Evolutionary conservation across 2,113 vertebrate species (phyloP), one percentile per base, ranked within the genome.

Genomic region (Chunga burmeisteri): DNA sequence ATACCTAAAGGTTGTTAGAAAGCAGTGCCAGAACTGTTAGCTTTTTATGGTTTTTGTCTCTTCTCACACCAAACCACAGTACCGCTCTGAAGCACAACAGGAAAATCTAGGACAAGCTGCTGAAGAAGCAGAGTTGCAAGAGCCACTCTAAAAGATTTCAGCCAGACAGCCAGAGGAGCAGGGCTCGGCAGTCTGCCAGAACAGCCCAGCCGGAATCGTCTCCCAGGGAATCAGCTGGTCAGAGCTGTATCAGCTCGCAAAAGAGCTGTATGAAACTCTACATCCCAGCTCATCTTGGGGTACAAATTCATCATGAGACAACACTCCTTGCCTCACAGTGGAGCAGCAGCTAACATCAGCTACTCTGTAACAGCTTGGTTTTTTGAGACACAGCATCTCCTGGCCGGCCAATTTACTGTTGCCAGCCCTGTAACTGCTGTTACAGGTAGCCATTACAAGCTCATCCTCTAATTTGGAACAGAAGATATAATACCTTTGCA

Each of bases 161-260:
- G 77, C 2, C 52, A 30, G 66, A 18, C 30, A 52, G 26, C 44
- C 75, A 36, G 83, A 75, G 82, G 55, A 84, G 55, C 38, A 40
- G 46, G 34, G 40, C n/a, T 40, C 30, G 81, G 63, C 78, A 0
- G 3, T 13, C 50, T 61, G 70, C 88, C 68, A 19, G 42, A 32
- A 11, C 0, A 0, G 72, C 34, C 46, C 0, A 10, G 59, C 55
- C 78, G 49, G 59, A 81, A 27, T 44, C 10, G 2, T 30, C 21
- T 71, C 70, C 47, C 13, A 2, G 32, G 13, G 36, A 29, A 44
- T n/a, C 11, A 7, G 29, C 50, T 42, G 67, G 0, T 58, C 66
- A 62, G 82, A 46, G 58, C 56, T 67, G 21, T 17, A 53, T 7
- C 61, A 29, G 74, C 56, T 88, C 62, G 4, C 47, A 49, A 32